Conservation (phyloP, 1,140 invertebrate species). For the Camponotus vicinus region DNA sequence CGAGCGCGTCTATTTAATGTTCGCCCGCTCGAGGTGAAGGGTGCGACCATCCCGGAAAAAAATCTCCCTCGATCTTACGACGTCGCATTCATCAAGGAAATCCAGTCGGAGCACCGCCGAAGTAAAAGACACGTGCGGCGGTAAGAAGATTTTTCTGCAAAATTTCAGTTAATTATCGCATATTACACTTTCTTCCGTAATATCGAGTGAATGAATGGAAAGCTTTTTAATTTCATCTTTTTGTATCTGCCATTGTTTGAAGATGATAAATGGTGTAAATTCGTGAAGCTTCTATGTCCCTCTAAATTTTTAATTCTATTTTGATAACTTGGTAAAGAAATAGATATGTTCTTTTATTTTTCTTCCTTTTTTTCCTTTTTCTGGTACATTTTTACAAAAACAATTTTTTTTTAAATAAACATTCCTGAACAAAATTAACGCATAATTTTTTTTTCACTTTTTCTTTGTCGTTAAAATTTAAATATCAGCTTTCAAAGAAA, state of each 20-base stretch:
- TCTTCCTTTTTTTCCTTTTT: neutral
- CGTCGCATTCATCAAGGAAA: conserved; percentile 65
- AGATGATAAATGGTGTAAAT: neutral
- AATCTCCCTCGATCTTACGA: conserved; percentile 36
- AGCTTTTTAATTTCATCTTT: neutral
- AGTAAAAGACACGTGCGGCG: neutral
- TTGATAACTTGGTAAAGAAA: neutral
- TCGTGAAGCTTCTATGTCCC: neutral
- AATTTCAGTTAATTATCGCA: conserved; percentile 32
- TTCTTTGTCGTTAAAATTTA: too few species aligned
- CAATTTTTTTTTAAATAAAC: neutral
- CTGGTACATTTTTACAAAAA: neutral
- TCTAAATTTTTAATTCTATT: neutral
- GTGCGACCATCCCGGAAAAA: conserved; percentile 51
- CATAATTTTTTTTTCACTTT: too few species aligned
- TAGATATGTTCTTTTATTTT: neutral
- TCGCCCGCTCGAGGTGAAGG: conserved; percentile 50
- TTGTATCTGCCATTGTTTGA: neutral
- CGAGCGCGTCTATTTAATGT: conserved; percentile 72
- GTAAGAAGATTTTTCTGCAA: neutral
- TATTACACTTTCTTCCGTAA: neutral
- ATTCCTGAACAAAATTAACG: too few species aligned
- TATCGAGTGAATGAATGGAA: neutral
- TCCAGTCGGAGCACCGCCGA: conserved; percentile 14
- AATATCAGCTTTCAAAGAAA: too few species aligned